phyloP scores from a whole-genome alignment of 2,113 vertebrate species.

The Oncorhynchus tshawytscha region DNA sequence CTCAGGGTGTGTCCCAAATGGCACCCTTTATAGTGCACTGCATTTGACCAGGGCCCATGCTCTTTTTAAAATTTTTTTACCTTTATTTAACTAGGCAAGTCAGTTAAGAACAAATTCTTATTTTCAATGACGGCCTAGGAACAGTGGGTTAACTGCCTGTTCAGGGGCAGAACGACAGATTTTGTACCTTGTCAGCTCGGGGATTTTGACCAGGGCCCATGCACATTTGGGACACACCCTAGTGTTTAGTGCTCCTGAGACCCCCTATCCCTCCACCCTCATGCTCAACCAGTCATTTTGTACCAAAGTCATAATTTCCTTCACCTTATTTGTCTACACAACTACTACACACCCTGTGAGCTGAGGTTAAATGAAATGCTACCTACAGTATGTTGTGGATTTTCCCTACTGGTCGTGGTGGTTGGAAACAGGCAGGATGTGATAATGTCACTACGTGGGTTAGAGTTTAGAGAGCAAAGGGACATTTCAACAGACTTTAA shows the following conservation, averaged over 20 bases:
- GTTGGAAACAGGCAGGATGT: not conserved
- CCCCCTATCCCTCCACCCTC: slow-evolving; percentile 46
- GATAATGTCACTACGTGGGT: not conserved
- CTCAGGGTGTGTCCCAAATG: slow-evolving; percentile 49
- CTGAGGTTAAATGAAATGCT: not conserved
- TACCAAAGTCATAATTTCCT: not conserved
- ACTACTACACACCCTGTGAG: not conserved
- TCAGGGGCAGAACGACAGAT: too few relatives aligned
- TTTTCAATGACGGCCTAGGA: too few relatives aligned
- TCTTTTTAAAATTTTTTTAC: too few relatives aligned
- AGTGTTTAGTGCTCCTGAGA: slow-evolving; percentile 44
- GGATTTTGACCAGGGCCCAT: too few relatives aligned
- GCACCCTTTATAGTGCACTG: too few relatives aligned
- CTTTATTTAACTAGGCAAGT: too few relatives aligned
- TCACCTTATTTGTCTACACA: not conserved
- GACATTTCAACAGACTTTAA: too few relatives aligned
- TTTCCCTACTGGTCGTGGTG: not conserved
- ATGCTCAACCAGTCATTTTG: not conserved
- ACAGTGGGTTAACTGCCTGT: too few relatives aligned
- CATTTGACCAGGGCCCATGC: too few relatives aligned
- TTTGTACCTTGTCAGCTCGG: too few relatives aligned
- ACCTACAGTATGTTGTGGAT: not conserved
- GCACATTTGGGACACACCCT: too few relatives aligned
- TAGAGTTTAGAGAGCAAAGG: not conserved
- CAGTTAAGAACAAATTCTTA: too few relatives aligned